Conservation (phyloP, 2,888 invertebrate genomes). For the Drosophila recens region DNA sequence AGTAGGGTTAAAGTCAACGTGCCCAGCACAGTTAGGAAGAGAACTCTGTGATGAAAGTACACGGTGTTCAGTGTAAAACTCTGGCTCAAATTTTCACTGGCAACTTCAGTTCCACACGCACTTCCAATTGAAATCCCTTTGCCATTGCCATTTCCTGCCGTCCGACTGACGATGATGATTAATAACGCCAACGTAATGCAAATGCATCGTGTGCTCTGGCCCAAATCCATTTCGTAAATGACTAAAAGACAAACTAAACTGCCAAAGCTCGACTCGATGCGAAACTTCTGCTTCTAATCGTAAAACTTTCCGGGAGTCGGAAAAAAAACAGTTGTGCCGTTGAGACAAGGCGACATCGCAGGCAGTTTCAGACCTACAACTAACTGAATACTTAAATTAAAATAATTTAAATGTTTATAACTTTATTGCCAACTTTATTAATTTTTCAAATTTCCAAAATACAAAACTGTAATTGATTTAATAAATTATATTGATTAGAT, state of each 20-base stretch:
- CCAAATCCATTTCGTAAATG: constrained; percentile 74
- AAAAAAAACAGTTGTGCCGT: constrained; percentile 43
- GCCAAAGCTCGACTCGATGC: constrained; percentile 5
- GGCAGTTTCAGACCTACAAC: constrained; percentile 1
- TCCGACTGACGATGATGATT: constrained; percentile 49
- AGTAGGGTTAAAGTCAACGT: constrained; percentile 33
- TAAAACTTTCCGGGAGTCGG: not conserved
- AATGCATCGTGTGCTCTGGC: constrained; percentile 57
- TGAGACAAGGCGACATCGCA: constrained; percentile 20
- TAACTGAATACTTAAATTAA: not conserved
- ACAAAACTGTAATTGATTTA: not conserved
- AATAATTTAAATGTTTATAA: too few relatives aligned
- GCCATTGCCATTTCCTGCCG: constrained; percentile 18
- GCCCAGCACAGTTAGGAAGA: constrained; percentile 41
- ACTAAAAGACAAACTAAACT: constrained; percentile 17
- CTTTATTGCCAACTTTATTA: not conserved
- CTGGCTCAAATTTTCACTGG: constrained; percentile 8
- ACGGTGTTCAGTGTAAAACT: constrained; percentile 17
- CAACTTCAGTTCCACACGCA: not conserved
- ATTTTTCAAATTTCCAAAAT: not conserved
- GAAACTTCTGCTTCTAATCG: constrained; percentile 15
- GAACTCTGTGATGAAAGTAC: constrained; percentile 34
- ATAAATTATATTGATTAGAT: not conserved
- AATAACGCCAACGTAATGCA: constrained; percentile 49
- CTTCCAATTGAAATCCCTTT: constrained; percentile 3